These are phyloP conservation scores for Luffia ferchaultella DNA, from an alignment of 2,888 invertebrate species.

Conservation along the genomic window DNA sequence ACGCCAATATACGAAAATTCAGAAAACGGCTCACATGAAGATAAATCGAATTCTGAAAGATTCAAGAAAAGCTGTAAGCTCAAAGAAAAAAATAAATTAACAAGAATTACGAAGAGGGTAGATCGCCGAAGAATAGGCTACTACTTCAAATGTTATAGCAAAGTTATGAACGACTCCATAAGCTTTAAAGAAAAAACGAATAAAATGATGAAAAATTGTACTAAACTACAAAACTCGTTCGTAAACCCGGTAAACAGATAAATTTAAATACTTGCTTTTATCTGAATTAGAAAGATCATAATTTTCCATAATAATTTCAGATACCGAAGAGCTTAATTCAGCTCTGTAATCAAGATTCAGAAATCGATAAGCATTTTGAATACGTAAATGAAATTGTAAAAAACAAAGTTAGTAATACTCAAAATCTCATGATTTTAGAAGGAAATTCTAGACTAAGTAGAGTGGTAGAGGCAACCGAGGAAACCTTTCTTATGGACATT, in stretches of 20 bases:
- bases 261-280: neutral
- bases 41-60: neutral
- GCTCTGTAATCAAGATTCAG: neutral
- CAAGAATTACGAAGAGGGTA: neutral
- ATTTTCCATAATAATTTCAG: neutral
- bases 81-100: neutral
- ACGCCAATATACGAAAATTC: neutral
- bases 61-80: neutral
- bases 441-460: too few relatives aligned
- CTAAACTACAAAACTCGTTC: neutral
- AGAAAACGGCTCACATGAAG: neutral
- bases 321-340: neutral
- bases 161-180: neutral
- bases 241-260: neutral
- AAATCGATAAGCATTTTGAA: neutral
- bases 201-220: neutral
- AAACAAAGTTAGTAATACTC: neutral
- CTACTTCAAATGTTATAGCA: neutral
- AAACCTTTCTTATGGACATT: too few relatives aligned
- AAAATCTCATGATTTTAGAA: neutral
- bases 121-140: neutral
- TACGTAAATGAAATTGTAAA: neutral
- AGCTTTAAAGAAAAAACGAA: neutral
- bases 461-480: too few relatives aligned
- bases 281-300: too few relatives aligned